Percentiles rank a stretch among this genome's conserved stretches.
Evolutionary conservation across 1,140 invertebrate genomes (phyloP).

Genomic region (Drosophila ambigua): DNA sequence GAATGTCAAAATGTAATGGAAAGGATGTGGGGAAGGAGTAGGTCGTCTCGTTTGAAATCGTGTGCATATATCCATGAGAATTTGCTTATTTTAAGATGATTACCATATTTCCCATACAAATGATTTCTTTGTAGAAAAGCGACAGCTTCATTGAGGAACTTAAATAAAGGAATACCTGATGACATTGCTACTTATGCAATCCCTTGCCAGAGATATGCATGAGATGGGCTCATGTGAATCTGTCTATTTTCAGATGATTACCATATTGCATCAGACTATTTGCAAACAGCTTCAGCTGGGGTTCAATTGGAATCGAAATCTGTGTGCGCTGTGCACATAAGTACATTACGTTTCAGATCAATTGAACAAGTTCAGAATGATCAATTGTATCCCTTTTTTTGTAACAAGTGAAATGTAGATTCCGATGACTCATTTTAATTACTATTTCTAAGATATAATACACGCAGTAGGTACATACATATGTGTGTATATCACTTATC

Average conservation of each 20-base stretch:
- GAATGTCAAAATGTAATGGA: constrained; percentile 3
- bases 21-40: not conserved
- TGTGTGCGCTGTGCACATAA: too few relatives aligned
- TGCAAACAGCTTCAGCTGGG: constrained; percentile 33
- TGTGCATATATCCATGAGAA: not conserved
- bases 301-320: constrained; percentile 21
- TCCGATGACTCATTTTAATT: constrained; percentile 19
- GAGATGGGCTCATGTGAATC: not conserved
- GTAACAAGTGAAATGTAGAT: not conserved
- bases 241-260: constrained; percentile 30
- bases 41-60: not conserved
- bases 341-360: constrained; percentile 8
- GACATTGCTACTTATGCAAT: too few relatives aligned
- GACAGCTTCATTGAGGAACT: too few relatives aligned
- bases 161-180: too few relatives aligned
- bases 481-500: constrained; percentile 27
- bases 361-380: constrained; percentile 18
- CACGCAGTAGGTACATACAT: not conserved
- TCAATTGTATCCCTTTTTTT: constrained; percentile 34
- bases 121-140: too few relatives aligned
- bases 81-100: not conserved
- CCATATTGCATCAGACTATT: constrained; percentile 47
- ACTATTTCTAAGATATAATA: constrained; percentile 1
- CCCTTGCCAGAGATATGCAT: too few relatives aligned
- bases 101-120: too few relatives aligned